Conservation (phyloP, 2,888 invertebrate genomes). For the Xanthia togata region DNA sequence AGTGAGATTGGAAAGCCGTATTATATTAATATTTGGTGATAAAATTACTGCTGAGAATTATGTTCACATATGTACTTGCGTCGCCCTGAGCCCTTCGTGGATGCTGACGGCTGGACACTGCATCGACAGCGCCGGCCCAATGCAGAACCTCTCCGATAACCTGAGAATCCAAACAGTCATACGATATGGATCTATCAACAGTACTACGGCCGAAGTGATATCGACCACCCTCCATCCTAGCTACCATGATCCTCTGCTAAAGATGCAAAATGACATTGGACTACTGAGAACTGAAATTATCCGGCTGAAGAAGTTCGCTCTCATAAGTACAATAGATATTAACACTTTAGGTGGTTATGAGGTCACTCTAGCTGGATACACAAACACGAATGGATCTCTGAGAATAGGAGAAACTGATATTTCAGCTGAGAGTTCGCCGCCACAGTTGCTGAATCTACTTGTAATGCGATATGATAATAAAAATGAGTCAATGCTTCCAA, state of each 20-base stretch:
- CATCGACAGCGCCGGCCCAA: conserved; percentile 34
- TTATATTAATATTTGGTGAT: conserved; percentile 18
- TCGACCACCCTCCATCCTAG: conserved; percentile 37
- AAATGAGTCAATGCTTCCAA: conserved; percentile 8
- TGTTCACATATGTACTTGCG: conserved; percentile 48
- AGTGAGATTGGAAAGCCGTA: conserved; percentile 47
- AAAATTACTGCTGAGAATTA: conserved; percentile 20
- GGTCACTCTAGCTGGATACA: conserved; percentile 29
- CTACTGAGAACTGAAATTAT: conserved; percentile 40
- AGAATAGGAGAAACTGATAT: not conserved
- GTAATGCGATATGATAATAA: conserved; percentile 38
- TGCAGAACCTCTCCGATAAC: conserved; percentile 27
- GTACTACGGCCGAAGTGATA: conserved; percentile 19
- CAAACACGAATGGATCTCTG: conserved; percentile 2
- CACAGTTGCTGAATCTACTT: conserved; percentile 15
- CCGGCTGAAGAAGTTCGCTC: conserved; percentile 23
- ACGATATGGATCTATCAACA: conserved; percentile 36
- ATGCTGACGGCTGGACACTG: conserved; percentile 51
- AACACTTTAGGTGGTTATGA: conserved; percentile 22
- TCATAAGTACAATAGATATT: conserved; percentile 42
- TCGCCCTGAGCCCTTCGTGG: conserved; percentile 30
- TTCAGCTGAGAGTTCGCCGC: not conserved
- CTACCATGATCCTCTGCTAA: conserved; percentile 24
- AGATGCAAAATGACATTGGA: conserved; percentile 46
- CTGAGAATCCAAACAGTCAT: conserved; percentile 36